Conservation (phyloP, 92 coral and sea anemone species). For the Actinostola sp. region DNA sequence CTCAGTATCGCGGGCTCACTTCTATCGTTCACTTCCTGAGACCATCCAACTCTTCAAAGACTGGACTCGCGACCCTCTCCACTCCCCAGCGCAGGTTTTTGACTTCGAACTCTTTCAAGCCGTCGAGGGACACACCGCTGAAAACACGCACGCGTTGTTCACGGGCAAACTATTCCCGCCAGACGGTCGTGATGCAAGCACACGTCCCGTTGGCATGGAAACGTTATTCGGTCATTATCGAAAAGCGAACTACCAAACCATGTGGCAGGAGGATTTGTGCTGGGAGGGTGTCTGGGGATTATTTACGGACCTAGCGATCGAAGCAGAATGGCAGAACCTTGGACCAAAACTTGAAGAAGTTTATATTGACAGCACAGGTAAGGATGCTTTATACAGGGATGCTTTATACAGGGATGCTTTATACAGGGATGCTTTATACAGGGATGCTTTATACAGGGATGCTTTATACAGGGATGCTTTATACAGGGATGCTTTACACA, state of each 20-base stretch:
- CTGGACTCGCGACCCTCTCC: slow-evolving; percentile 26
- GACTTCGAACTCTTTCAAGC: slow-evolving; percentile 84
- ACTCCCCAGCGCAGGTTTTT: slow-evolving; percentile 52
- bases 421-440: no score
- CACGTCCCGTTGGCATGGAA: slow-evolving; percentile 61
- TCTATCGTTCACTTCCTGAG: no score
- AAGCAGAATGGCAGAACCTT: slow-evolving; percentile 46
- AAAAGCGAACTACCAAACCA: slow-evolving; percentile 86
- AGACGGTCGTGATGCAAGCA: slow-evolving; percentile 12
- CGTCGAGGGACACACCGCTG: slow-evolving; percentile 77
- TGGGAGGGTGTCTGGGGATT: slow-evolving; percentile 79
- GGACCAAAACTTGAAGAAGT: slow-evolving; percentile 25
- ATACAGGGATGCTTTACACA: no score
- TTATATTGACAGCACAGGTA: slow-evolving; percentile 77
- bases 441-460: no score
- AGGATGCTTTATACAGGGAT: no score
- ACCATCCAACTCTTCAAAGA: slow-evolving; percentile 59
- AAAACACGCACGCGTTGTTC: slow-evolving; percentile 70
- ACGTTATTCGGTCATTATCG: slow-evolving; percentile 68
- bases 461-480: not conserved
- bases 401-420: no score
- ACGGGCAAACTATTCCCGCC: slow-evolving; percentile 65
- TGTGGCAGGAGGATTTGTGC: slow-evolving; percentile 84
- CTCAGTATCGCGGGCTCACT: no score
- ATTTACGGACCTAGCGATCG: slow-evolving; percentile 49